These are phyloP conservation scores for Drosophila gaucha DNA, from an alignment of 2,888 invertebrate species.

Conservation along the genomic window DNA sequence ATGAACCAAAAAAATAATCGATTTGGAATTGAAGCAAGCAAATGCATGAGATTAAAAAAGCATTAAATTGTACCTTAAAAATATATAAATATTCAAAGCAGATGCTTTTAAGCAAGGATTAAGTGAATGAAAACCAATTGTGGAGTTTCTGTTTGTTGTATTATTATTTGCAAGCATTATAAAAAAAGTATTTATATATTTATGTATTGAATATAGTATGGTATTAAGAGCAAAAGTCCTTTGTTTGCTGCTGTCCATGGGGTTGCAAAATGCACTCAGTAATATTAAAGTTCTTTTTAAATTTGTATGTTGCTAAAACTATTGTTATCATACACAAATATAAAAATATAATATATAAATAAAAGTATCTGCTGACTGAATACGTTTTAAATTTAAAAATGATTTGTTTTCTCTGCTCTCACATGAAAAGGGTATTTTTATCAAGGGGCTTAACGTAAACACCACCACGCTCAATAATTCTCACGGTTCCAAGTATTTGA, in stretches of 20 bases:
- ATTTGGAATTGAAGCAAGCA: not conserved
- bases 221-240: not conserved
- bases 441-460: too few species aligned
- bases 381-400: too few species aligned
- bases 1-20: not conserved
- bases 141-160: not conserved
- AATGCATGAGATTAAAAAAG: slow-evolving; percentile 19
- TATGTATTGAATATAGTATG: not conserved
- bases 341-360: too few species aligned
- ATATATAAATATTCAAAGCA: slow-evolving; percentile 10
- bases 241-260: not conserved
- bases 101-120: slow-evolving; percentile 19
- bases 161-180: not conserved
- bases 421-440: too few species aligned
- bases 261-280: not conserved
- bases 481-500: too few species aligned
- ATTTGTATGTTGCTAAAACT: not conserved
- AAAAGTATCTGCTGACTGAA: too few species aligned
- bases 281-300: not conserved
- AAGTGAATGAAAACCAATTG: not conserved
- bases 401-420: too few species aligned
- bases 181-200: not conserved
- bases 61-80: slow-evolving; percentile 1
- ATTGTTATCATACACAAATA: not conserved
- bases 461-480: too few species aligned